A percentile compares a stretch with the other conserved stretches of the same genome.
Evolutionary conservation across 1,140 invertebrate genomes (phyloP).

Genomic region (Plectrocnemia conspersa): DNA sequence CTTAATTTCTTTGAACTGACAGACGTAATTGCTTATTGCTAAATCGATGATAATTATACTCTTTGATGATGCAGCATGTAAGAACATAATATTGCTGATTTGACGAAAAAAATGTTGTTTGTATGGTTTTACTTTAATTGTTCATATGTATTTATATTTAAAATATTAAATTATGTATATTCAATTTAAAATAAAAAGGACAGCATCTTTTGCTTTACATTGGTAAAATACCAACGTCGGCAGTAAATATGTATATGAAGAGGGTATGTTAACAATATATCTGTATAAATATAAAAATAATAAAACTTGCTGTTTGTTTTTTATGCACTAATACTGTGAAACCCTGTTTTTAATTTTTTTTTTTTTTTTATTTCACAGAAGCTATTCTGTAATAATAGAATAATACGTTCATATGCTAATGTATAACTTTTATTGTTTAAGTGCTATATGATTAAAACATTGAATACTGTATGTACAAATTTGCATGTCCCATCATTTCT

Average conservation of each 20-base stretch:
- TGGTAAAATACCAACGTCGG: background rate
- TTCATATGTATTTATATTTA: no score
- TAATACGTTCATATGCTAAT: background rate
- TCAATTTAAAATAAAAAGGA: background rate
- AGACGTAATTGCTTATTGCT: no score
- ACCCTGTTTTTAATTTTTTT: background rate
- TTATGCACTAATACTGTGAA: background rate
- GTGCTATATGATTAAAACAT: background rate
- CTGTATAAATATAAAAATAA: conserved; percentile 5
- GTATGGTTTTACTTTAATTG: no score
- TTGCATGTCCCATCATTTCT: background rate
- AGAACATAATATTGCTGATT: no score
- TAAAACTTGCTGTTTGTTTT: background rate
- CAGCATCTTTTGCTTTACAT: background rate
- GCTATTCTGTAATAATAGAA: background rate
- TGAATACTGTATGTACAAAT: background rate
- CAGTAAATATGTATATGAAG: conserved; percentile 2
- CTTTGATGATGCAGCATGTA: no score
- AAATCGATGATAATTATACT: no score
- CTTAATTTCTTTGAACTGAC: no score
- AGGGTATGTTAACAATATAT: conserved; percentile 3
- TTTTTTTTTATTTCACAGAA: background rate
- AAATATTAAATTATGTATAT: no score
- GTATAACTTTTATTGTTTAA: background rate
- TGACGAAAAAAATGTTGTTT: no score